Evolutionary conservation across 2,113 vertebrate genomes (phyloP).

Genomic region (Tachysurus vachellii): DNA sequence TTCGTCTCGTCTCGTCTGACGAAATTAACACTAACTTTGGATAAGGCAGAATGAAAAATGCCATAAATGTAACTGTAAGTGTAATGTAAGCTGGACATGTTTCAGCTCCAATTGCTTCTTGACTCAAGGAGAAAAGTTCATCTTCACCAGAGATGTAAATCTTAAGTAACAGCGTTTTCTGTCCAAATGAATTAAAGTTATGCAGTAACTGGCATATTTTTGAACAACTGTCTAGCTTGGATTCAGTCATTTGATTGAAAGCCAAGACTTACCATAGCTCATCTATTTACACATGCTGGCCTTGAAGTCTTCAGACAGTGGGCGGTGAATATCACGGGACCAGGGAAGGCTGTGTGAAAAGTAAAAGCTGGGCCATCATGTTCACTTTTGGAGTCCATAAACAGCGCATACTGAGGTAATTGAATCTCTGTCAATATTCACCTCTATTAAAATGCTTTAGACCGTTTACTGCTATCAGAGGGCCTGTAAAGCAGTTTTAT

Average conservation of each 20-base stretch:
- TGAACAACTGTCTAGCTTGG: background rate
- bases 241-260: background rate
- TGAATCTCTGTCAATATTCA: background rate
- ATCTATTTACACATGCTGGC: background rate
- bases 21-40: background rate
- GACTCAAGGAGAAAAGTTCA: background rate
- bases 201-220: background rate
- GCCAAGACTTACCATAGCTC: background rate
- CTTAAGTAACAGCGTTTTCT: background rate
- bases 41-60: background rate
- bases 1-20: too few relatives aligned
- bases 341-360: background rate
- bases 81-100: background rate
- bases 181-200: background rate
- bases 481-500: background rate
- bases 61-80: background rate
- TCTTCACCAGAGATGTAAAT: background rate
- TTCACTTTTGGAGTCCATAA: background rate
- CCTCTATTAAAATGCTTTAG: slow-evolving; percentile 11
- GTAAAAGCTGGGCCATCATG: background rate
- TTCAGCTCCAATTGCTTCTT: background rate
- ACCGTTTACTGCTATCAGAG: background rate
- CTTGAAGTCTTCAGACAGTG: background rate
- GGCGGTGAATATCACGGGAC: background rate
- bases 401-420: background rate